Conservation (phyloP, 2,797 vertebrate species). For the Hozukius guyotensis region DNA sequence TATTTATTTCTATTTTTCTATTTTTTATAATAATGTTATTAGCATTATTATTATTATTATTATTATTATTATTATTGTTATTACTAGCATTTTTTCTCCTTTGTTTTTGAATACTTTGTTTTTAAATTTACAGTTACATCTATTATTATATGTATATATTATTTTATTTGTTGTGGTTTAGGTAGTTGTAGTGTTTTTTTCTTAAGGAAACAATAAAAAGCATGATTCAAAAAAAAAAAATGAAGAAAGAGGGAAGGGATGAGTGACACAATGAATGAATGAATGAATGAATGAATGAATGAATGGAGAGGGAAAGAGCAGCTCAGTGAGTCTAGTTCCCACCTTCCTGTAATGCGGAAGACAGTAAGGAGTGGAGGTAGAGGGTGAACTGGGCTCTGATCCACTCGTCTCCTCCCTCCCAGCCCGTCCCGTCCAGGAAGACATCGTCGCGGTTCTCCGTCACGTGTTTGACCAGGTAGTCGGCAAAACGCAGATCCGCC, state of each 20-base stretch:
- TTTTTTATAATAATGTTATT: too few relatives aligned
- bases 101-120: too few relatives aligned
- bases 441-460: conserved; percentile 96
- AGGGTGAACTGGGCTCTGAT: conserved; percentile 95
- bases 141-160: too few relatives aligned
- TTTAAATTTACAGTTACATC: too few relatives aligned
- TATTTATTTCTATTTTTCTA: too few relatives aligned
- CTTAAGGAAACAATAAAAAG: not conserved
- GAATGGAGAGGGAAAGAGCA: not conserved
- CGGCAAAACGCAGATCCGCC: conserved; percentile 94
- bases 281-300: not conserved
- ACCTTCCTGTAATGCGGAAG: conserved; percentile 91
- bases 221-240: not conserved
- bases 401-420: conserved; percentile 99
- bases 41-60: too few relatives aligned
- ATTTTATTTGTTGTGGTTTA: too few relatives aligned
- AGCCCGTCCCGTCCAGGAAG: conserved; percentile 96
- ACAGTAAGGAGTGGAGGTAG: conserved; percentile 92
- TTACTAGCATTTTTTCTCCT: too few relatives aligned
- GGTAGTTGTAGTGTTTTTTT: too few relatives aligned
- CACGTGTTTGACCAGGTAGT: conserved; percentile 94
- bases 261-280: too few relatives aligned
- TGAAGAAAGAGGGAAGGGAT: not conserved
- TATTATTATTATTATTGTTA: too few relatives aligned
- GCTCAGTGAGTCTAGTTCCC: too few relatives aligned